phyloP scores from a whole-genome alignment of 2,888 invertebrate genomes.

The Leptinotarsa tumamoca region DNA sequence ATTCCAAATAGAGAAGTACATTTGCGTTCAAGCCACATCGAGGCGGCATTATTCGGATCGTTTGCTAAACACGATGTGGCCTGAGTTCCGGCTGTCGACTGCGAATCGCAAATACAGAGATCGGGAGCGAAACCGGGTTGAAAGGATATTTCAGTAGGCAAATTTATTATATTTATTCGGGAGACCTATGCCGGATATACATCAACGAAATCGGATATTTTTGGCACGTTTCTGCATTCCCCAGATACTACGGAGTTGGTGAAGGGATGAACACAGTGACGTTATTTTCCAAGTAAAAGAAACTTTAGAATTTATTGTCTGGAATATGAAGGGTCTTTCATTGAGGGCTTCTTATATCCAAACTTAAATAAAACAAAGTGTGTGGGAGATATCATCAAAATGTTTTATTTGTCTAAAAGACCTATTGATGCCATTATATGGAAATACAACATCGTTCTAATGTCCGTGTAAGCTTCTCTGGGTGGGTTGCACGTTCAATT shows the following conservation, averaged over 20 bases:
- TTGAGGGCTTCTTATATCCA: too few species aligned
- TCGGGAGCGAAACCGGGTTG: background rate
- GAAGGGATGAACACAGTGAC: background rate
- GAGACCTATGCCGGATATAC: background rate
- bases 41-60: slow-evolving; percentile 21
- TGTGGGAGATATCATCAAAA: too few species aligned
- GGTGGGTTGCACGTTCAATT: too few species aligned
- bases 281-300: too few species aligned
- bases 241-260: background rate
- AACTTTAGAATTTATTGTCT: too few species aligned
- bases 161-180: slow-evolving; percentile 12
- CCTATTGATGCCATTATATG: too few species aligned
- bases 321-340: too few species aligned
- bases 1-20: slow-evolving; percentile 17
- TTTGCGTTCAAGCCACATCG: background rate
- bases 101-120: slow-evolving; percentile 6
- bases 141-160: slow-evolving; percentile 7
- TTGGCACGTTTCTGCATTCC: background rate
- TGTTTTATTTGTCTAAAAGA: too few species aligned
- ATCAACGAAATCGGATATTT: background rate
- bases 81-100: slow-evolving; percentile 10
- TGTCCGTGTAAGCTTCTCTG: too few species aligned
- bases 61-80: slow-evolving; percentile 20
- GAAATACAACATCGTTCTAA: too few species aligned
- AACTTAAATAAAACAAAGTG: too few species aligned